Base-by-base conservation (phyloP, 2,113 vertebrate species). In the Anhinga anhinga region DNA sequence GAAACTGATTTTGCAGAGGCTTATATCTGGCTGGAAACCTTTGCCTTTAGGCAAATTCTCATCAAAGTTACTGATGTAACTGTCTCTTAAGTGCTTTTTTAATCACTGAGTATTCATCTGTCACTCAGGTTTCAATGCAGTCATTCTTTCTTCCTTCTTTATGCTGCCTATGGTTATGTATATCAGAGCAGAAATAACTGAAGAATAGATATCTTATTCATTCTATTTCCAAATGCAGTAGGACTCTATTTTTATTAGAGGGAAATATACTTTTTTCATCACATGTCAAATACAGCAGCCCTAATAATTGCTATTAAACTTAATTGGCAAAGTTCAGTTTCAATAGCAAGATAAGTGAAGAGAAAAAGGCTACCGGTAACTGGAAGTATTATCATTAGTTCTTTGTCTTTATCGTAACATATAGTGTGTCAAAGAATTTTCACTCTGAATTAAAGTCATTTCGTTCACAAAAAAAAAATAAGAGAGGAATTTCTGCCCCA, bases 121-220 rank as follows among this genome's bases (percentile, higher is more conserved):
- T 97, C 95, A 97, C 91, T 97, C 96, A 97, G 85, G 82, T 82
- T 95, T 95, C 95, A 97, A 95, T 94, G 93, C 74, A 97, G 96
- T 96, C 95, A 96, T 96, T 94, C 95, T 94, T 74, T 63, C 74
- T 96, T 25, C 89, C 93, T 95, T 82, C 92, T 96, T 96, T 89
- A 85, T 97, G 85, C 91, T 97, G 94, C 96, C 95, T 95, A 91
- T 93, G 91, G 95, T 97, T 97, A 97, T 97, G 94, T 96, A 96
- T 97, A 95, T 96, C 95, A 97, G 95, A 94, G 92, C 95, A 96
- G 95, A 97, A 97, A 97, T 97, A 97, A 96, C 93, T 34, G 80
- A 95, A 96, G 96, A 97, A 96, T 95, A 97, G 93, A 14, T 90
- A 97, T 84, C 92, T 97, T 97, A 97, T 97, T 97, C 91, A 97